Percentiles rank a stretch among this genome's conserved stretches.
phyloP scores from a whole-genome alignment of 2,888 invertebrate genomes.

The Erebia epiphron region DNA sequence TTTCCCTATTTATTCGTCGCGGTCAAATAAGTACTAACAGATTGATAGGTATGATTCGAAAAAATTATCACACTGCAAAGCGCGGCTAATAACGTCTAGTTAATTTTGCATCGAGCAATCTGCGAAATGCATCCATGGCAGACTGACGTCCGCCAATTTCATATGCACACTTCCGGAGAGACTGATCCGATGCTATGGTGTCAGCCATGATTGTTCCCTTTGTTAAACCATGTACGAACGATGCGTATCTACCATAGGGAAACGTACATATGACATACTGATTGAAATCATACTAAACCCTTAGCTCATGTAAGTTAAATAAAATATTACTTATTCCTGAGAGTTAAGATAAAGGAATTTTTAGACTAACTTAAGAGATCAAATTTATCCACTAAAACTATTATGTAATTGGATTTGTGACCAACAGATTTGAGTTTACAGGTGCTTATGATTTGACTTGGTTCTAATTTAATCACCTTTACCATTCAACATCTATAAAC shows the following conservation, averaged over 20 bases:
- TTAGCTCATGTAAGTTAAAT: not conserved
- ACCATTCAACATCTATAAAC: slow-evolving; percentile 8
- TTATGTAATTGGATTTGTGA: not conserved
- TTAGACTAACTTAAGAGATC: too few species aligned
- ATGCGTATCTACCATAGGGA: too few species aligned
- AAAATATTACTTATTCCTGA: too few species aligned
- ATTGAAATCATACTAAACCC: not conserved
- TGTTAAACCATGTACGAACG: slow-evolving; percentile 15
- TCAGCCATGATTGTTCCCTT: slow-evolving; percentile 40
- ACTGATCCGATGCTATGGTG: slow-evolving; percentile 44
- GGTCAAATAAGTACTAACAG: not conserved
- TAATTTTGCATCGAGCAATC: slow-evolving; percentile 12
- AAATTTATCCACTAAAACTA: not conserved
- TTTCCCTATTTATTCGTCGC: not conserved
- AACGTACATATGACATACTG: not conserved
- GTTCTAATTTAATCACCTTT: slow-evolving; percentile 14
- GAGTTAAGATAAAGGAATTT: too few species aligned
- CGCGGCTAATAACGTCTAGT: not conserved
- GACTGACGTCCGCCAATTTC: slow-evolving; percentile 67
- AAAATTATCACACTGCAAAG: not conserved
- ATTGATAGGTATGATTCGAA: not conserved
- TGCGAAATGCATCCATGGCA: slow-evolving; percentile 1
- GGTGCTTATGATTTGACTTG: slow-evolving; percentile 15
- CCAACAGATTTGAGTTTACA: slow-evolving; percentile 1
- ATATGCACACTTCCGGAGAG: slow-evolving; percentile 71